Conservation (phyloP, 2,797 vertebrate genomes). For the Enteromius radiatus region DNA sequence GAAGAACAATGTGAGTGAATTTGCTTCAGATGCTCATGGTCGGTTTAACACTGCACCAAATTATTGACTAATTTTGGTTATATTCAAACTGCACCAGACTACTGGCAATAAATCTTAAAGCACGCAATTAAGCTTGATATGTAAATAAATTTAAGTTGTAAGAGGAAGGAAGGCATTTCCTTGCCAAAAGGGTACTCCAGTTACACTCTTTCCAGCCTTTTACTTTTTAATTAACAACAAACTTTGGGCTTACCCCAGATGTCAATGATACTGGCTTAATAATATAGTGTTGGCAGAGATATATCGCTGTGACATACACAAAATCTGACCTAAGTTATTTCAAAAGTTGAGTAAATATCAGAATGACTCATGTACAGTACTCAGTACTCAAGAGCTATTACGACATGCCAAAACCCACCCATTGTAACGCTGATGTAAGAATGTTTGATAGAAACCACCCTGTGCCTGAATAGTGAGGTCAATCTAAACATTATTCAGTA, state of each 20-base stretch:
- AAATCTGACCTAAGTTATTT: conserved; percentile 39
- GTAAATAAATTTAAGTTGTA: conserved; percentile 9
- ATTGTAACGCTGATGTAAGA: not conserved
- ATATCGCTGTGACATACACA: not conserved
- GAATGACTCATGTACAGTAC: conserved; percentile 20
- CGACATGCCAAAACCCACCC: not conserved
- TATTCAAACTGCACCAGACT: not conserved
- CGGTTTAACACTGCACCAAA: not conserved
- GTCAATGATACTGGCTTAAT: not conserved
- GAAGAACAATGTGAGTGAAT: not conserved
- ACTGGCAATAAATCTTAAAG: conserved; percentile 17
- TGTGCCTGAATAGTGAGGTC: not conserved
- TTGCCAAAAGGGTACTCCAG: conserved; percentile 17
- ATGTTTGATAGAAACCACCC: not conserved
- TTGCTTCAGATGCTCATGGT: not conserved
- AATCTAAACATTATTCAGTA: conserved; percentile 3
- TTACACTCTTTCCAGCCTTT: conserved; percentile 12
- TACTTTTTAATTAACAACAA: conserved; percentile 16
- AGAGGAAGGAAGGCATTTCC: conserved; percentile 10
- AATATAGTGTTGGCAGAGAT: not conserved
- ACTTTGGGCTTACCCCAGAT: not conserved
- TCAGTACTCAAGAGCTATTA: conserved; percentile 4
- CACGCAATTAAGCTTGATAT: conserved; percentile 10
- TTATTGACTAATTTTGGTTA: not conserved
- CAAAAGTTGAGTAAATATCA: conserved; percentile 20